Conservation (phyloP, 2,888 invertebrate species). For the Metallyticus violacea region DNA sequence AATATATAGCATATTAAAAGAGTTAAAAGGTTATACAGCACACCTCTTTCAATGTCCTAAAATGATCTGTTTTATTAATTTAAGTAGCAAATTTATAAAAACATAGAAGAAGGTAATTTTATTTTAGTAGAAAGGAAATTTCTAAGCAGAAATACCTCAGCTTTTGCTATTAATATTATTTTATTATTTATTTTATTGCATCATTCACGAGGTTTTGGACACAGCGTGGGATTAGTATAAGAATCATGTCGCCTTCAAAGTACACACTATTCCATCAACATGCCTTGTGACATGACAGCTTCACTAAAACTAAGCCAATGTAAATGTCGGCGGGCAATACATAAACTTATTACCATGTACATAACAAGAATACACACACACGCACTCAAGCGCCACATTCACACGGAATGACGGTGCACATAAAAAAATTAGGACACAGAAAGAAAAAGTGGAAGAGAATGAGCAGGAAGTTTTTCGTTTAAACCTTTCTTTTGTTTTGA, state of each 20-base stretch:
- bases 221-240: not conserved
- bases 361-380: not conserved
- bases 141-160: no score
- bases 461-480: not conserved
- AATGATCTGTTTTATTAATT: no score
- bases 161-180: no score
- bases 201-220: no score
- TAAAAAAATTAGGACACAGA: not conserved
- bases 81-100: no score
- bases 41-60: no score
- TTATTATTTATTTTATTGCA: no score
- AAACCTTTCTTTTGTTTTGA: not conserved
- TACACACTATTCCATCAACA: conserved; percentile 14
- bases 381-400: conserved; percentile 6
- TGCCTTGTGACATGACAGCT: conserved; percentile 16
- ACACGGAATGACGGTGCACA: not conserved
- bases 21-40: no score
- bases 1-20: no score
- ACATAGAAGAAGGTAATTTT: no score
- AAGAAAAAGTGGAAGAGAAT: not conserved
- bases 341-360: conserved; percentile 7
- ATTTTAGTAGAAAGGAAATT: no score
- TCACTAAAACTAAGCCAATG: conserved; percentile 12
- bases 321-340: not conserved
- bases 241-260: not conserved